These are phyloP conservation scores for Macropus fuliginosus DNA, from an alignment of 2,797 vertebrate species.

Conservation along the genomic window DNA sequence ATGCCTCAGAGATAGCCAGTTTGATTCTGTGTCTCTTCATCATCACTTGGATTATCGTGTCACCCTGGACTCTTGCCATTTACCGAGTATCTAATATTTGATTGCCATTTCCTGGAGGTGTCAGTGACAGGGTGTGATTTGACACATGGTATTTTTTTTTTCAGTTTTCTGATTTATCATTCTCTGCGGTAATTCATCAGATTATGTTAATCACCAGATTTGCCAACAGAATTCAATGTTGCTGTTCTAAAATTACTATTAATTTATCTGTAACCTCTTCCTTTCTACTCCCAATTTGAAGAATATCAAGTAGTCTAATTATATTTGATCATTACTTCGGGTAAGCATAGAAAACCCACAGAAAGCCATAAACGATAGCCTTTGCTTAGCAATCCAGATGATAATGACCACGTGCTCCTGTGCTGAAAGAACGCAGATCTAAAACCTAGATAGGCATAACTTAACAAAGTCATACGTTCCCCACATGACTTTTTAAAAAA, in stretches of 20 bases:
- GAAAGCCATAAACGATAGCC: background rate
- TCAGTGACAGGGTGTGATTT: background rate
- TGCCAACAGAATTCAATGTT: background rate
- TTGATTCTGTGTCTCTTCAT: background rate
- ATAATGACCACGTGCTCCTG: slow-evolving; percentile 39
- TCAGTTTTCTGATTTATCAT: background rate
- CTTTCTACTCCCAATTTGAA: slow-evolving; percentile 47
- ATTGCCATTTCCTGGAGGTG: background rate
- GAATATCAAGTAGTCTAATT: slow-evolving; percentile 70
- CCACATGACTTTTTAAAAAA: background rate
- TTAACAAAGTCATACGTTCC: background rate
- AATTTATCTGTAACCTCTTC: slow-evolving; percentile 33
- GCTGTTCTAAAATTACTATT: slow-evolving; percentile 16
- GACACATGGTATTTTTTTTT: background rate
- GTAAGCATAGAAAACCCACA: slow-evolving; percentile 63
- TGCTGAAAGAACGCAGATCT: slow-evolving; percentile 33
- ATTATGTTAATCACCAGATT: background rate
- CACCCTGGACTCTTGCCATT: background rate
- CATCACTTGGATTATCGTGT: background rate
- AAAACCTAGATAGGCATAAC: background rate
- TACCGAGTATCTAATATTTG: background rate
- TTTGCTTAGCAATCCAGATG: slow-evolving; percentile 50
- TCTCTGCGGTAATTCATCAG: slow-evolving; percentile 23
- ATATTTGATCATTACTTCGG: slow-evolving; percentile 68
- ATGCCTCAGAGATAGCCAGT: background rate